These are phyloP conservation scores for Limnephilus rhombicus DNA, from an alignment of 2,888 invertebrate species.

Conservation along the genomic window DNA sequence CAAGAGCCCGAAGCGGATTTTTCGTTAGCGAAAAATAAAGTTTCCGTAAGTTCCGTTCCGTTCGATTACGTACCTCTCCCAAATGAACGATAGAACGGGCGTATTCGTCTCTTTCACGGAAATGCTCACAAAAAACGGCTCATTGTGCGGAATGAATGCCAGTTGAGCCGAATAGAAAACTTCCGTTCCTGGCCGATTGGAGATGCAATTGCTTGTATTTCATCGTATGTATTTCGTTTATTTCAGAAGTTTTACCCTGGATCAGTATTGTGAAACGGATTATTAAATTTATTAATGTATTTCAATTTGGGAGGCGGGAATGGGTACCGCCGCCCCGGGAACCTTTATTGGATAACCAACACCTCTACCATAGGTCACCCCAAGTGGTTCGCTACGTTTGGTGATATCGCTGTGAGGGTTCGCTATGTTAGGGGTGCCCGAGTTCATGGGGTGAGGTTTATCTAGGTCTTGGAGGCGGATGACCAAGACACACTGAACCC, in stretches of 20 bases:
- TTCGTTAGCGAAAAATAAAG: background rate
- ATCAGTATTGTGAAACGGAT: background rate
- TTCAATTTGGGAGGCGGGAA: too few species aligned
- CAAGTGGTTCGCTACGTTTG: too few species aligned
- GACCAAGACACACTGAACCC: too few species aligned
- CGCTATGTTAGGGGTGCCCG: too few species aligned
- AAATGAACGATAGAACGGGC: background rate
- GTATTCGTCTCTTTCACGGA: background rate
- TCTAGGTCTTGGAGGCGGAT: too few species aligned
- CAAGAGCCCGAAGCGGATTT: slow-evolving; percentile 22
- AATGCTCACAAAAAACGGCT: slow-evolving; percentile 4
- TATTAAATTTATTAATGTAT: background rate
- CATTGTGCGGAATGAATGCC: background rate
- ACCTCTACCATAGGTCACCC: too few species aligned
- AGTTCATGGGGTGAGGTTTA: too few species aligned
- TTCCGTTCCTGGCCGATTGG: background rate
- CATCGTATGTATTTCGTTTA: background rate
- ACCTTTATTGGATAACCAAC: too few species aligned
- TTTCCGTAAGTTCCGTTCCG: background rate
- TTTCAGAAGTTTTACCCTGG: background rate
- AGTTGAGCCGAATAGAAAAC: background rate
- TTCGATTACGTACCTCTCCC: background rate
- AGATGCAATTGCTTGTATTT: background rate
- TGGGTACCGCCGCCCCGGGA: too few species aligned
- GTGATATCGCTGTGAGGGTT: too few species aligned